Evolutionary conservation across 2,797 vertebrate species (phyloP).

Genomic region (Natrix natrix): DNA sequence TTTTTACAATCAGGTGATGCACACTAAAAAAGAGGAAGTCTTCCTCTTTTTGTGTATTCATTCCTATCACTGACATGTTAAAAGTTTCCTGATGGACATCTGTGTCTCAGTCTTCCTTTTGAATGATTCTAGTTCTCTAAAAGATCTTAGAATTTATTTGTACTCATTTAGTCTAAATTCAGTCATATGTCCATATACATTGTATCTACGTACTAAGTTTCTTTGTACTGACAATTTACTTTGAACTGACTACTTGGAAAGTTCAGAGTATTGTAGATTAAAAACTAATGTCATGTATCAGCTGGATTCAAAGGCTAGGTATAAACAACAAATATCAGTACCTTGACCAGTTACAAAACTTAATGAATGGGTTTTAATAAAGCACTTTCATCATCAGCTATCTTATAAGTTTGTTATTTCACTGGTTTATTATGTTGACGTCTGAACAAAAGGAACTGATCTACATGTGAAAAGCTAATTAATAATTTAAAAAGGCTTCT

Average conservation of each 20-base stretch:
- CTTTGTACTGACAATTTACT: neutral
- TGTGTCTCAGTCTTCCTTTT: neutral
- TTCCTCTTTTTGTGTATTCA: neutral
- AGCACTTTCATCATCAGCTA: neutral
- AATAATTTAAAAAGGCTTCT: neutral
- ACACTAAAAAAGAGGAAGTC: neutral
- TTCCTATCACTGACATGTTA: neutral
- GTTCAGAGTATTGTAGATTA: neutral
- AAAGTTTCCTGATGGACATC: neutral
- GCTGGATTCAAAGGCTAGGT: neutral
- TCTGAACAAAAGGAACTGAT: neutral
- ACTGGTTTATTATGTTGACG: neutral
- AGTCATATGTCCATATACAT: neutral
- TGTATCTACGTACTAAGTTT: neutral
- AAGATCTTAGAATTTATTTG: neutral
- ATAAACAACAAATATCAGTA: neutral
- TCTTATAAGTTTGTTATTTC: neutral
- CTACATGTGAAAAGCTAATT: neutral
- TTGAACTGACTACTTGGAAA: neutral
- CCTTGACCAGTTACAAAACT: neutral
- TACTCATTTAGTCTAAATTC: neutral
- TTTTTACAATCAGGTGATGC: neutral
- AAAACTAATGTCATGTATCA: neutral
- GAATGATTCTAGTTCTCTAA: neutral
- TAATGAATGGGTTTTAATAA: neutral